Base-by-base conservation (phyloP, 1,140 invertebrate species). In the Geopemphigus sp. region DNA sequence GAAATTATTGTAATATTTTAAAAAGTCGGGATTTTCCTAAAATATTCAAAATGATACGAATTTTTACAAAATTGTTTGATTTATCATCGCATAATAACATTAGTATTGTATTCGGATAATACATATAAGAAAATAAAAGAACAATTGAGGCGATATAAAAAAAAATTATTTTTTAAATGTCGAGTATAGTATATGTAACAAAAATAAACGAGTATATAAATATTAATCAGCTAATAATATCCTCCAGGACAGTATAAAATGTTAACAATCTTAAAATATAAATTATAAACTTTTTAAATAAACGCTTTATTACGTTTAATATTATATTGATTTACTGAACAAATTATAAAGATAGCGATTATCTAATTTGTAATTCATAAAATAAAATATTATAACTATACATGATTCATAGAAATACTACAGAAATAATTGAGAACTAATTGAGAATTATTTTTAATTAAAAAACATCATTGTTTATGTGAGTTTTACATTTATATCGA, bases 401-500 rank as follows among this genome's bases (percentile, higher is more conserved):
- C 19, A 39, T 64, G 29, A 64, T 64, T 64, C 61, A 64, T n/a
- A 39, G 29, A 39, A 64, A 39, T 32, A 64, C 24, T 32, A 64
- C 17, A n/a, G 19, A 39, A 32, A 32, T 11, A 64, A 64, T 64
- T 39, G 39, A 39, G 32, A 39, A 39, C 12, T 19, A 39, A 29
- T 17, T 1, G 15, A 8, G 3, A 32, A 64, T 64, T 39, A 64
- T 64, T 64, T 64, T 39, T 64, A 64, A 64, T 64, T 39, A 39
- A 64, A 39, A 32, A 32, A 32, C 17, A 64, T 64, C 29, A 11
- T n/a, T 12, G 29, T 32, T 2, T 64, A n/a, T 54, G 15, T 61
- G 39, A 39, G 8, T 39, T 15, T 64, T 39, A 64, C 19, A 39
- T 39, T 32, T 63, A 29, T 32, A 64, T n/a, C n/a, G 61, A 64